Evolutionary conservation across 2,888 invertebrate species (phyloP).

Genomic region (Ectemnius continuus): DNA sequence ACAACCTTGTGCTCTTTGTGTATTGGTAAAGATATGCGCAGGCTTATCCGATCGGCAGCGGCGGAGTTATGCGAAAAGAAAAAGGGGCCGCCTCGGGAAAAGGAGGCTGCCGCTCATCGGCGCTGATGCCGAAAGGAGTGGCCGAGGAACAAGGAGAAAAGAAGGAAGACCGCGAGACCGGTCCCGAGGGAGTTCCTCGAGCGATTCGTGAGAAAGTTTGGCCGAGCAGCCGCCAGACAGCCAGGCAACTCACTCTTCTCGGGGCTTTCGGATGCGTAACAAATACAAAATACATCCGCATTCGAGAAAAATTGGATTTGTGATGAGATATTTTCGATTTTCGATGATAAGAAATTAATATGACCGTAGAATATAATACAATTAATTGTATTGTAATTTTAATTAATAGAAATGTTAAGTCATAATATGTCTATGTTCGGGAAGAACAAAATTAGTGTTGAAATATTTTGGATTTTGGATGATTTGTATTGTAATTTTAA

Average conservation of each 20-base stretch:
- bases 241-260: slow-evolving; percentile 16
- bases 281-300: too few relatives aligned
- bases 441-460: slow-evolving; percentile 27
- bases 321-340: too few relatives aligned
- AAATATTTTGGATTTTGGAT: too few relatives aligned
- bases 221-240: slow-evolving; percentile 18
- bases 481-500: too few relatives aligned
- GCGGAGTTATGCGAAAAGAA: slow-evolving; percentile 54
- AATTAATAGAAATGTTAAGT: too few relatives aligned
- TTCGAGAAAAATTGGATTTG: slow-evolving; percentile 22
- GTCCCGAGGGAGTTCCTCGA: slow-evolving; percentile 32
- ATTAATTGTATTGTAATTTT: too few relatives aligned
- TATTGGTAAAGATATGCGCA: too few relatives aligned
- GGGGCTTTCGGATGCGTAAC: slow-evolving; percentile 24
- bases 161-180: slow-evolving; percentile 19
- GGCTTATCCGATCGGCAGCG: background rate
- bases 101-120: slow-evolving; percentile 43
- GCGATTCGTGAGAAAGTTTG: slow-evolving; percentile 59
- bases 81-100: slow-evolving; percentile 22
- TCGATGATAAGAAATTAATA: too few relatives aligned
- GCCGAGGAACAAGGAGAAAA: slow-evolving; percentile 21
- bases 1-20: too few relatives aligned
- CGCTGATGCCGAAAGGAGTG: slow-evolving; percentile 54
- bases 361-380: too few relatives aligned
- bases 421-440: too few relatives aligned